Evolutionary conservation across 1,140 invertebrate genomes (phyloP), one percentile per base, ranked within the genome.

Genomic region (Portunus trituberculatus): DNA sequence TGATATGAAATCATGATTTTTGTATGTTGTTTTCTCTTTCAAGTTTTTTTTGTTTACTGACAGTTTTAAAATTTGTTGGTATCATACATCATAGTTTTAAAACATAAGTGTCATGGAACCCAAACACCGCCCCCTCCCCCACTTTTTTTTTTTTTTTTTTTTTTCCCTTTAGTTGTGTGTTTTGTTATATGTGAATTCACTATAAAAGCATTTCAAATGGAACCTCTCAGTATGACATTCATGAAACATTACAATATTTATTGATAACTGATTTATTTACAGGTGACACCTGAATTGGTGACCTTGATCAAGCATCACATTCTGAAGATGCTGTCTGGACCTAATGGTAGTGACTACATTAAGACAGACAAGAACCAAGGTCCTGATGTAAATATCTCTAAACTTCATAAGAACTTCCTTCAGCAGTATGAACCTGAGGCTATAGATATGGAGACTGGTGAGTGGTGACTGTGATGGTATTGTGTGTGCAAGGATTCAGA

Each of bases 351-450:
- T 14, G 96, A 96, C 48, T 96, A 96, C 82, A 96, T 96, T 48
- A 96, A 96, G 86, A 96, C 96, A 0, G 96, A 96, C 28, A 96
- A 96, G 93, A 96, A 96, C 84, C 96, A 96, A 87, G 97, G 97
- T 0, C 96, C 97, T 93, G 97, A 97, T 97, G 97, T 97, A n/a
- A 97, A 97, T 96, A 97, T 97, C 95, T 97, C 97, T 0, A 97
- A 97, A 96, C 97, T 97, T 97, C 97, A 97, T 97, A 97, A 97
- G 96, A 97, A 97, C 96, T 97, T 97, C 93, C 97, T 97, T 16
- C 97, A 97, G 95, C 97, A 97, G 67, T 97, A 97, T 97, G 97
- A 97, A 96, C 97, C 97, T 28, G 97, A 97, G 16, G 96, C 97
- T 14, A 94, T 96, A 29, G 93, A 96, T 32, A 95, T 94, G 28